A percentile compares a stretch with the other conserved stretches of the same genome.
Conservation (phyloP, 1,140 invertebrate species). For the Caenorhabditis remanei region DNA sequence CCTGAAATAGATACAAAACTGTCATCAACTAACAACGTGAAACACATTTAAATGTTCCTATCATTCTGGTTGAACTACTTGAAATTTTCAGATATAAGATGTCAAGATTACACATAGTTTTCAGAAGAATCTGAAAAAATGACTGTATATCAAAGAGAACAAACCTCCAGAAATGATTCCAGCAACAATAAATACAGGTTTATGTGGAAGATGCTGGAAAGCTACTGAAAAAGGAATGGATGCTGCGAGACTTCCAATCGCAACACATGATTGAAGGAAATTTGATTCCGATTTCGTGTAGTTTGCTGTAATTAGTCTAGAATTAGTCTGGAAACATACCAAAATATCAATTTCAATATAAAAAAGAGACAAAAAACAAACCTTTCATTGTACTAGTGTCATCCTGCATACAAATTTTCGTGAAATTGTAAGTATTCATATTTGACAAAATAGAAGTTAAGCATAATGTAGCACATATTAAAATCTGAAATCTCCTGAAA, state of each 20-base stretch:
- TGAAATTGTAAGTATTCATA: slow-evolving; percentile 56
- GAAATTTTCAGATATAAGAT: too few species aligned
- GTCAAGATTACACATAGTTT: background rate
- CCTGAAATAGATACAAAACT: too few species aligned
- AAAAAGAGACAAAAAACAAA: background rate
- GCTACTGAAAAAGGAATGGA: slow-evolving; percentile 38
- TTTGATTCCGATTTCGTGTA: slow-evolving; percentile 13
- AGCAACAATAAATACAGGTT: slow-evolving; percentile 14
- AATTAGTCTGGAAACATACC: background rate
- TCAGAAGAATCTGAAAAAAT: background rate
- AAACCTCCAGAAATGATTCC: slow-evolving; percentile 40
- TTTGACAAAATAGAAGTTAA: slow-evolving; percentile 45
- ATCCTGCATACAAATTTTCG: slow-evolving; percentile 51
- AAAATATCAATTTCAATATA: background rate
- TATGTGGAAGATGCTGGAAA: slow-evolving; percentile 43
- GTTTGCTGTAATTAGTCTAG: background rate
- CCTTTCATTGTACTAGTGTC: slow-evolving; percentile 15
- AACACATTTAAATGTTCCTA: too few species aligned
- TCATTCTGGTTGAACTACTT: too few species aligned
- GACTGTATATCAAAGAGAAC: background rate
- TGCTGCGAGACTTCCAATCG: slow-evolving; percentile 29
- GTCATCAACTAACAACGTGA: too few species aligned
- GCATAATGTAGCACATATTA: slow-evolving; percentile 37
- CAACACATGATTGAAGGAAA: slow-evolving; percentile 25
- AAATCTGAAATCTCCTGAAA: slow-evolving; percentile 33